Conservation (phyloP, 2,797 vertebrate genomes). For the Micrastur ruficollis region DNA sequence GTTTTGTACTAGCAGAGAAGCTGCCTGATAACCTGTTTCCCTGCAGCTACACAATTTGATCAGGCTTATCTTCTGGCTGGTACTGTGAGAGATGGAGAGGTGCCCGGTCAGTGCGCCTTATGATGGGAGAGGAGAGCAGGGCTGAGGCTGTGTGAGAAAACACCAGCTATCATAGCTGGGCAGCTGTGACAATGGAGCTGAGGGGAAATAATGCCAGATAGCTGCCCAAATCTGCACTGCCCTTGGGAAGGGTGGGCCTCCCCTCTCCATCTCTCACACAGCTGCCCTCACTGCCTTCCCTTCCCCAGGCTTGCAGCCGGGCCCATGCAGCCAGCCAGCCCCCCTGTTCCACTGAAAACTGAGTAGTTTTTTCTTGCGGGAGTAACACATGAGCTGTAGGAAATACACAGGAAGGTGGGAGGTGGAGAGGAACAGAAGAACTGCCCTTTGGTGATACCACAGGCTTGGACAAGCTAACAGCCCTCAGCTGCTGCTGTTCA, state of each 20-base stretch:
- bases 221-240: not conserved
- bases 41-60: not conserved
- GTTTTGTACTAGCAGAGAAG: not conserved
- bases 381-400: not conserved
- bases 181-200: not conserved
- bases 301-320: fast-evolving
- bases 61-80: not conserved
- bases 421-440: not conserved
- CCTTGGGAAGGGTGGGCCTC: not conserved
- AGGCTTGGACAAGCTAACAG: not conserved
- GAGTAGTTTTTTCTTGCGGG: not conserved
- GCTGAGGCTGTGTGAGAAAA: not conserved
- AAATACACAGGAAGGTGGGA: not conserved
- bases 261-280: fast-evolving
- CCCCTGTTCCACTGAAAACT: not conserved
- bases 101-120: fast-evolving
- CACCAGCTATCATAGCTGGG: not conserved
- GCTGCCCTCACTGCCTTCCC: not conserved
- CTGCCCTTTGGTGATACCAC: not conserved
- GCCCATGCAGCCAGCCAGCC: not conserved
- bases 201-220: not conserved
- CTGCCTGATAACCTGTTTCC: not conserved
- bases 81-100: not conserved
- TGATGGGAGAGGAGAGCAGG: not conserved
- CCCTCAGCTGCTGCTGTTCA: fast-evolving